These are phyloP conservation scores for Mugil cephalus DNA, from an alignment of 2,113 vertebrate genomes.

Conservation along the genomic window DNA sequence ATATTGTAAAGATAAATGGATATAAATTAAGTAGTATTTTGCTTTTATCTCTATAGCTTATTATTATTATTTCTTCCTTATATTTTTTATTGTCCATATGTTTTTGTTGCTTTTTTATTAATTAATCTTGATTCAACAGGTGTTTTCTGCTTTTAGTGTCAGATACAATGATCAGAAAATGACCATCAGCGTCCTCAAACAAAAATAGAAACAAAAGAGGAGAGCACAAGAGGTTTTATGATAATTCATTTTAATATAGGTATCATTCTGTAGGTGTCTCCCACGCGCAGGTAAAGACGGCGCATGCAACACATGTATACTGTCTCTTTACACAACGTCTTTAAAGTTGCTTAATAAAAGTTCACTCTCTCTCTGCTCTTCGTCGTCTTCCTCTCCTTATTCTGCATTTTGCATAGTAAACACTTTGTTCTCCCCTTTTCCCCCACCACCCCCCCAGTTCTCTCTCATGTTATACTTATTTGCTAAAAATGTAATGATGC, in stretches of 20 bases:
- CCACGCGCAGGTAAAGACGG: conserved; percentile 64
- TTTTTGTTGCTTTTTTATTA: too few relatives aligned
- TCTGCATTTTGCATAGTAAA: conserved; percentile 80
- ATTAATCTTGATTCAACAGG: too few relatives aligned
- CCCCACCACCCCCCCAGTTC: background rate
- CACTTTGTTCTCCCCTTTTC: conserved; percentile 34
- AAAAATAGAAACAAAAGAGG: background rate
- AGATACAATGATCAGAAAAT: background rate
- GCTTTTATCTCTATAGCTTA: too few relatives aligned
- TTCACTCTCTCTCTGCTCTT: conserved; percentile 28
- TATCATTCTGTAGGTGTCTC: conserved; percentile 47
- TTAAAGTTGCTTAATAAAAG: conserved; percentile 55
- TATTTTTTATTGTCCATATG: too few relatives aligned
- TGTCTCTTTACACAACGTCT: conserved; percentile 49
- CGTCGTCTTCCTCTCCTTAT: conserved; percentile 4
- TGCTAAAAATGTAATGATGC: conserved; percentile 5
- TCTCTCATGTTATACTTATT: conserved; percentile 4
- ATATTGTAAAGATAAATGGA: too few relatives aligned
- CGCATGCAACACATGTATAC: conserved; percentile 73
- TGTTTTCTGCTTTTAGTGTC: too few relatives aligned
- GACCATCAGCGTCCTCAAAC: background rate
- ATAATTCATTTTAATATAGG: conserved; percentile 67
- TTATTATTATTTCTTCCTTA: too few relatives aligned
- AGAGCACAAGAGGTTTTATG: conserved; percentile 46
- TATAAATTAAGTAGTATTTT: too few relatives aligned